Base-by-base conservation (phyloP, 2,888 invertebrate species). In the Seira sanloemensis region DNA sequence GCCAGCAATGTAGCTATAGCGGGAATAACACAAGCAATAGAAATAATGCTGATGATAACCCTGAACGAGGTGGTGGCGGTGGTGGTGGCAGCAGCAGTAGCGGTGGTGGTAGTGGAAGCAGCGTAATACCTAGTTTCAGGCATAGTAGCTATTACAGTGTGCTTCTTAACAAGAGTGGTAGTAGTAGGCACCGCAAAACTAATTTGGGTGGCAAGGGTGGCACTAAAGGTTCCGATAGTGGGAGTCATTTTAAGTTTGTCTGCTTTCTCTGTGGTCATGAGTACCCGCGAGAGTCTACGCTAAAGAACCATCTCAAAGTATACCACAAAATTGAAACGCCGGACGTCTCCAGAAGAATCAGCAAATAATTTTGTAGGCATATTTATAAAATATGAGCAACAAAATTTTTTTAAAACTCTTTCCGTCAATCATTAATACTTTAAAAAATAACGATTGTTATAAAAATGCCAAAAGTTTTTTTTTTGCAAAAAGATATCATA, bases 251-350 rank as follows among this genome's bases (percentile, higher is more conserved):
- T 75, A 89, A 89, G 86, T 89, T 88, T 84, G 85, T 87, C 27
- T 89, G 89, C 83, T 88, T 86, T 73, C 83, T 89, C 26, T 89
- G 89, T 77, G 86, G 89, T 27, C 89, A 89, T 85, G 89, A 89
- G 76, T 89, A 89, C 75, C 88, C 88, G 18, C 66, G 89, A 66
- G 88, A 89, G 73, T 88, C 89, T 62, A 89, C 89, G 65, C 66
- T 89, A 23, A 88, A 85, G 46, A 89, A 89, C 81, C 89, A 89
- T 86, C 81, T 89, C 4, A 88, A 86, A 84, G 89, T 89, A 21
- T 89, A 89, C 74, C 89, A 89, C 78, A 89, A 89, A 82, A 88
- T 89, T 78, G 88, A 88, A 62, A 69, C 86, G 9, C 79, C 87
- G 58, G 86, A 86, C 18, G 75, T 83, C 26, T 81, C 81, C 75